Base-by-base conservation (phyloP, 2,797 vertebrate species). In the Acipenser oxyrinchus region DNA sequence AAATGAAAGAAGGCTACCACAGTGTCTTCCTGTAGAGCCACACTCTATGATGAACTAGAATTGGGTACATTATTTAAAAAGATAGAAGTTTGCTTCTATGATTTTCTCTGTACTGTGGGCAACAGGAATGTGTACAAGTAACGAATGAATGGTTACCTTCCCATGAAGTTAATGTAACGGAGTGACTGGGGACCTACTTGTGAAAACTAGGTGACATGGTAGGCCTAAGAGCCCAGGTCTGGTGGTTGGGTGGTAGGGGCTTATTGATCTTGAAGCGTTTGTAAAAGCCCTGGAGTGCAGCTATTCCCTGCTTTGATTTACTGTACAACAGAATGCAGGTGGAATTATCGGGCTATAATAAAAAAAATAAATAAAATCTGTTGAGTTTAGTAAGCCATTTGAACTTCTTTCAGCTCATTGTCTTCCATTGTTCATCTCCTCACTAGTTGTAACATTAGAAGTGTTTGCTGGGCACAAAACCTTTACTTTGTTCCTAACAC, bases 201-300 rank as follows among this genome's bases (percentile, higher is more conserved):
- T 57, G 51, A 66, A 57, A 57, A 55, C 51, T 48, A 53, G 8
- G 51, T 66, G 13, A 13, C 55, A 23, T 67, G 65, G 63, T 69
- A 71, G 48, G 62, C 53, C n/a, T 48, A 23, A 58, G 11, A 15
- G 37, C 12, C 50, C 55, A 8, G 18, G 60, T 10, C 60, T 62
- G 60, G 6, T 37, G 60, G 60, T 12, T 23, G 48, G 78, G 81
- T 63, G 67, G 50, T 6, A 15, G 52, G 15, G 53, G 66, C 72
- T 71, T 64, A 69, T 51, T 71, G 72, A 72, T 69, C 75, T 68
- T n/a, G 72, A 70, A 18, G 68, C 60, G 69, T 85, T 87, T 87
- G 86, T 85, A 83, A 73, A 87, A 85, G 82, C 84, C 85, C 86
- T 74, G 85, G 66, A 69, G 71, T 75, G 71, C 50, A 68, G 71